Percentiles rank a stretch among this genome's conserved stretches.
phyloP scores from a whole-genome alignment of 2,888 invertebrate species.

The Rhabditophanes sp. region DNA sequence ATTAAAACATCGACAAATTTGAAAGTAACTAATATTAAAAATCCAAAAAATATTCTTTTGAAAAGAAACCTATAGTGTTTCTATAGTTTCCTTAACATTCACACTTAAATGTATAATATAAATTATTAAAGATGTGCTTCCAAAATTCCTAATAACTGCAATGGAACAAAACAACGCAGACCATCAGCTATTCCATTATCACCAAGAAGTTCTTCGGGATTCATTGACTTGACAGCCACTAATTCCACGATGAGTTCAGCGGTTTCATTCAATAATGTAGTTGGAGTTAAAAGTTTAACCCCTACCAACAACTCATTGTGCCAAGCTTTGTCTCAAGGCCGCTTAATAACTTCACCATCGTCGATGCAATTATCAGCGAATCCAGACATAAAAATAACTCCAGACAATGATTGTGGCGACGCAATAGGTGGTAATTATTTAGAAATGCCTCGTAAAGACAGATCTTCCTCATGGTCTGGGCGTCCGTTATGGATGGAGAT shows the following conservation, averaged over 20 bases:
- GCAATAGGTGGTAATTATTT: constrained; percentile 39
- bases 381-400: constrained; percentile 40
- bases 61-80: constrained; percentile 61
- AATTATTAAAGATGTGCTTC: constrained; percentile 74
- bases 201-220: constrained; percentile 38
- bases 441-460: constrained; percentile 43
- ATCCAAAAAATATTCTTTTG: too few relatives aligned
- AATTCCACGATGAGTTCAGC: constrained; percentile 6
- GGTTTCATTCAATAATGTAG: not conserved
- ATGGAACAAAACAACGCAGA: constrained; percentile 49
- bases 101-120: too few relatives aligned
- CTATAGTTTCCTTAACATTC: too few relatives aligned
- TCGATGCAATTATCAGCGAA: too few relatives aligned
- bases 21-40: too few relatives aligned
- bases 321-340: not conserved
- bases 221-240: too few relatives aligned
- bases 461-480: constrained; percentile 49
- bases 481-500: constrained; percentile 59
- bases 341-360: constrained; percentile 3
- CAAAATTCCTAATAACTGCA: constrained; percentile 93
- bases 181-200: constrained; percentile 46
- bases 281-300: too few relatives aligned
- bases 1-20: too few relatives aligned
- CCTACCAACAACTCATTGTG: not conserved
- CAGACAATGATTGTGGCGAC: constrained; percentile 38